Evolutionary conservation across 2,888 invertebrate species (phyloP), one percentile per base, ranked within the genome.

Genomic region (Diabrotica balteata): DNA sequence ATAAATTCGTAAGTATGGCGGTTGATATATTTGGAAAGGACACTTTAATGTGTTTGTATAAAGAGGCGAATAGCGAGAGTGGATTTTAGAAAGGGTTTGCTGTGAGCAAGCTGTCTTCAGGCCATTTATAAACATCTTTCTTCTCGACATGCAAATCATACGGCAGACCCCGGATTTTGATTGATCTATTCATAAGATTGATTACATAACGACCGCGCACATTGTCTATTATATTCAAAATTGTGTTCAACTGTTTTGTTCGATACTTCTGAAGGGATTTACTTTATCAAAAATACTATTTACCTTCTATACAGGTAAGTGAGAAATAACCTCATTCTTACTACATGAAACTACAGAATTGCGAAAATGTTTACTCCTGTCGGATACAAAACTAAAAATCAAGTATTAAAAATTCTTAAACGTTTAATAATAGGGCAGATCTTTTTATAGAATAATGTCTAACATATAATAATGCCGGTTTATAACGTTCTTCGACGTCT

Each of bases 81-180:
- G 76, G 76, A 75, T 73, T 72, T 66, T 74, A 71, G 72, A 75
- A 75, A 76, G 75, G 77, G 75, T 77, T 78, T 72, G 72, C 67
- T 72, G 70, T 64, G 69, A 63, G 59, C 67, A 63, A 52, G 57
- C 71, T 83, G 83, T 83, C 83, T 83, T 82, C 82, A 78, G 79
- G 80, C 81, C 83, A 83, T 84, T 84, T 83, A 84, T 83, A 83
- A 83, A 83, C 83, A 83, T 83, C 83, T 83, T 83, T 81, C 82
- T 81, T 81, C 83, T 83, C 83, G 82, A 81, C 82, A 84, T 84
- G 84, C 83, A 84, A 84, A 84, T 84, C 83, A 83, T 83, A 82
- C 82, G 81, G 80, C 81, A 80, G 80, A 78, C 81, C 80, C 78
- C 61, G 80, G 82, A 82, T 82, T 83, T 84, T 84, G 84, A 84